phyloP scores from a whole-genome alignment of 2,888 invertebrate genomes.

The Drosophila buzzatii region DNA sequence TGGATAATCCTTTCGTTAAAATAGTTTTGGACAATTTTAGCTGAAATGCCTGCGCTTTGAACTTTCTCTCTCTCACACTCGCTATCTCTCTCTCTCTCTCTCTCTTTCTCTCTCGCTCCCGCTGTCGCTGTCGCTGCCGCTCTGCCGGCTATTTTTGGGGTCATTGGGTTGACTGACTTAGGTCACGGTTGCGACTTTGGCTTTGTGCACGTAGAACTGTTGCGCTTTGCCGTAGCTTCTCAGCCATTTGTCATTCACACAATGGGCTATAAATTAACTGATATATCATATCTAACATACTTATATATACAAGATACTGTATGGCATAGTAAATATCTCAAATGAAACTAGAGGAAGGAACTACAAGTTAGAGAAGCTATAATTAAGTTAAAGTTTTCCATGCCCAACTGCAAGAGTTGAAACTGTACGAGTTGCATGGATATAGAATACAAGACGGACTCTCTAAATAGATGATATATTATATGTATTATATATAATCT shows the following conservation, averaged over 20 bases:
- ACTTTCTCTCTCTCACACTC: constrained; percentile 34
- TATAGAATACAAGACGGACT: no score
- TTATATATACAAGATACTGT: constrained; percentile 4
- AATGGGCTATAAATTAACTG: constrained; percentile 41
- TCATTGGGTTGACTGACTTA: constrained; percentile 54
- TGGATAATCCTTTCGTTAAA: constrained; percentile 59
- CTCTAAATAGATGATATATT: background rate
- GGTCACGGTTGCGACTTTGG: constrained; percentile 55
- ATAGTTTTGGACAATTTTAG: constrained; percentile 62
- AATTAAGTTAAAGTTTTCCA: constrained; percentile 1
- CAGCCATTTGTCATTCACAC: constrained; percentile 45
- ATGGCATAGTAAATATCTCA: background rate
- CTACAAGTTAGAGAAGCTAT: background rate
- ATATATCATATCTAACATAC: constrained; percentile 12
- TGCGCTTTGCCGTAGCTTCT: constrained; percentile 30
- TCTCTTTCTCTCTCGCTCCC: background rate
- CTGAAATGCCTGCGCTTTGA: constrained; percentile 53
- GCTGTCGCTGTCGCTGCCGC: background rate
- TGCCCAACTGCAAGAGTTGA: background rate
- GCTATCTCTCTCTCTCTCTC: background rate
- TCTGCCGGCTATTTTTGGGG: constrained; percentile 37
- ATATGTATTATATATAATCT: background rate
- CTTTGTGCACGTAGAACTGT: constrained; percentile 53
- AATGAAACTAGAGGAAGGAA: constrained; percentile 1
- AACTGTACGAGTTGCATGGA: background rate